These are phyloP conservation scores for Papilio aristodemus DNA, from an alignment of 1,140 invertebrate species.

Conservation along the genomic window DNA sequence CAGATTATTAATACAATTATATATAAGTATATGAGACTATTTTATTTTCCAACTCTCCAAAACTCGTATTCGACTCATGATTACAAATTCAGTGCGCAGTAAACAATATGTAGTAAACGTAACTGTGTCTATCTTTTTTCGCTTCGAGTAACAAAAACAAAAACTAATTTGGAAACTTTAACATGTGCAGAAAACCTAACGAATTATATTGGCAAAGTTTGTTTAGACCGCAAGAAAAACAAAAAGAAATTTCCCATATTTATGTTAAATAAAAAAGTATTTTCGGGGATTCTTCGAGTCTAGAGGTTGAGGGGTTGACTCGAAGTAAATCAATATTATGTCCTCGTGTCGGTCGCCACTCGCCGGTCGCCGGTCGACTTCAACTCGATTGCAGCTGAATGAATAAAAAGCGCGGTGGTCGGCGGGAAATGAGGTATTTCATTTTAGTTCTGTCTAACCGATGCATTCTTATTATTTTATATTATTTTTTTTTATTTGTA, in stretches of 20 bases:
- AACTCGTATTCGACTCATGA: no score
- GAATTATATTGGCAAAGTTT: slow-evolving; percentile 3
- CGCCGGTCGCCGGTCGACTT: neutral
- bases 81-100: no score
- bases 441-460: neutral
- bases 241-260: neutral
- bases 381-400: neutral
- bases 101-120: neutral
- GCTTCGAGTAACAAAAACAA: neutral
- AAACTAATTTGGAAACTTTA: neutral
- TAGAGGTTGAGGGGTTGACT: neutral
- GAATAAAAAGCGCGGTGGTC: neutral
- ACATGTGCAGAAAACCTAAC: neutral
- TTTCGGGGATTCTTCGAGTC: neutral
- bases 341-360: neutral
- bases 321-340: neutral
- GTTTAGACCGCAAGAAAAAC: neutral
- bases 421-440: neutral
- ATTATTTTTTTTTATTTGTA: neutral
- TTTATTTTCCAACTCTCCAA: no score
- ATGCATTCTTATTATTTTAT: neutral
- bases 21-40: no score
- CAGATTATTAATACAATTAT: no score
- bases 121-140: neutral
- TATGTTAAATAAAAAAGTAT: neutral